These are phyloP conservation scores for Tupaia tana DNA, from an alignment of 2,113 vertebrate species.

Conservation along the genomic window DNA sequence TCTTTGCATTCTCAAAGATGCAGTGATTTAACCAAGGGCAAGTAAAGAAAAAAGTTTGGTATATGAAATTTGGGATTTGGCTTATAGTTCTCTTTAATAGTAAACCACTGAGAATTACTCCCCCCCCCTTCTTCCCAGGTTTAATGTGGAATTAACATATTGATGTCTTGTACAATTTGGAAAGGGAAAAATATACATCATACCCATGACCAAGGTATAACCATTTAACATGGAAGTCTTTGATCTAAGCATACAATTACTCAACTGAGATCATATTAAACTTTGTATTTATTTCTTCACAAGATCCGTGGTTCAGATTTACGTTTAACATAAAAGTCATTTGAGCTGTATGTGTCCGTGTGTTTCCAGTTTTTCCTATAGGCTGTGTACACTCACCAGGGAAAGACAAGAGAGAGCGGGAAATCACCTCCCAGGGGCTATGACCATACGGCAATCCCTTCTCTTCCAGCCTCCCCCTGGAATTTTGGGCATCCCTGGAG, in stretches of 20 bases:
- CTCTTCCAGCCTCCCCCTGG: too few relatives aligned
- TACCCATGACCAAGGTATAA: background rate
- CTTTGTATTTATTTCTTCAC: background rate
- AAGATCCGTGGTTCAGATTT: background rate
- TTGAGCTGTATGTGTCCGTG: background rate
- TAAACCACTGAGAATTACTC: background rate
- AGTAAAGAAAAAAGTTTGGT: background rate
- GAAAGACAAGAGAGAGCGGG: too few relatives aligned
- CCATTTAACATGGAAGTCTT: background rate
- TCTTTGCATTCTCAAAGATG: background rate
- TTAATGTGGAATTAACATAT: background rate
- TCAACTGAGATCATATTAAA: background rate
- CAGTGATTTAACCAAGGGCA: background rate
- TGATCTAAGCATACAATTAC: background rate
- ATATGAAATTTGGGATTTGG: background rate
- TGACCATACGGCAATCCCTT: too few relatives aligned
- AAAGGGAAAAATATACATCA: background rate
- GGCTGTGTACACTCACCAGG: too few relatives aligned
- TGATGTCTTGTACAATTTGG: background rate
- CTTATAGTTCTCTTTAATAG: background rate
- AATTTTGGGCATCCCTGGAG: too few relatives aligned
- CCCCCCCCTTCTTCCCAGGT: background rate
- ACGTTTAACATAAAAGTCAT: conserved; percentile 4
- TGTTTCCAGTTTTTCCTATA: background rate
- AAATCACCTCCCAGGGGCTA: too few relatives aligned